Evolutionary conservation across 2,113 vertebrate species (phyloP), one percentile per base, ranked within the genome.

Genomic region (Uria lomvia): DNA sequence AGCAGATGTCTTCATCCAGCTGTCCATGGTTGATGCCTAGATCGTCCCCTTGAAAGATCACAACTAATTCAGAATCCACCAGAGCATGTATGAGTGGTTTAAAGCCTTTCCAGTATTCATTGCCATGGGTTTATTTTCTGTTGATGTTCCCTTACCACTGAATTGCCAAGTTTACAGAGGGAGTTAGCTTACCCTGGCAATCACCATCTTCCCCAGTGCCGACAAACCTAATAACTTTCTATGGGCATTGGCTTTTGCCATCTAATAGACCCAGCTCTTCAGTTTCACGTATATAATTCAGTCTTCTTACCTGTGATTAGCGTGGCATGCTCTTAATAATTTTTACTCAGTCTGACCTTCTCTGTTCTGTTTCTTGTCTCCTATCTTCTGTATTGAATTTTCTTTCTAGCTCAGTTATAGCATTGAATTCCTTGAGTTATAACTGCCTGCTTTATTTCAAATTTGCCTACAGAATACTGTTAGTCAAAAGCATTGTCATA

Each of bases 1-100:
- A 94, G 53, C 92, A 96, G 93, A 94, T 95, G 95, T 90, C 92
- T 96, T 71, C 93, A 83, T 68, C 90, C 17, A 92, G 92, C 96
- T 94, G 93, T n/a, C 87, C 74, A 32, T 66, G 90, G 85, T 90
- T 90, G 96, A 82, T 90, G 88, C 93, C 94, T 94, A 90, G 66
- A 91, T 89, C 81, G 22, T 90, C 90, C 90, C 93, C 77, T 72
- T 96, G 93, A 96, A 90, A 96, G 90, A 91, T 88, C 77, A 88
- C 96, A 91, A 29, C 92, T 96, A 79, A 94, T 52, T 95, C 87
- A 95, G 94, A 93, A 22, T 63, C 58, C 81, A 88, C 63, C 82
- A 86, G 88, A 90, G 71, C 90, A 86, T 74, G 93, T 70, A 79
- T 38, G 58, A 93, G 62, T 62, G 62, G 56, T 82, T 91, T 78